Percentiles rank a stretch among this genome's conserved stretches.
Evolutionary conservation across 2,797 vertebrate genomes (phyloP).

Genomic region (Alca torda): DNA sequence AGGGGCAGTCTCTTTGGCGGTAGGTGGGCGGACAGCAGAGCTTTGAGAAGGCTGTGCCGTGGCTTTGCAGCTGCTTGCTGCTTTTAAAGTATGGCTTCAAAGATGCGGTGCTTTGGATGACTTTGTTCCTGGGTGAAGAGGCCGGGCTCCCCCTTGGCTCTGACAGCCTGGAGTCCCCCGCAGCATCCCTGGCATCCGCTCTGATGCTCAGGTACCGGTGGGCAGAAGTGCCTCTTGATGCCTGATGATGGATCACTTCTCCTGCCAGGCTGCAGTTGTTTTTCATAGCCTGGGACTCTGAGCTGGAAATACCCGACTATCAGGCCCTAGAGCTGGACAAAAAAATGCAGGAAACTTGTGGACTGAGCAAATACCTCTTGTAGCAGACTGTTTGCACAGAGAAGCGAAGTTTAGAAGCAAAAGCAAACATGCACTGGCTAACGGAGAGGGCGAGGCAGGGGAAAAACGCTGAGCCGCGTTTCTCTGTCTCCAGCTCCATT

Average conservation of each 20-base stretch:
- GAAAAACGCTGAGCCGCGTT: background rate
- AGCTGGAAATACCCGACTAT: background rate
- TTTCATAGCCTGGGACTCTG: background rate
- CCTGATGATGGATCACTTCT: fast-evolving
- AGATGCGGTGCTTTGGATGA: background rate
- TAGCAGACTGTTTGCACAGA: slow-evolving; percentile 42
- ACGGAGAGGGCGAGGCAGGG: background rate
- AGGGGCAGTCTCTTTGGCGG: background rate
- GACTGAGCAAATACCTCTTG: slow-evolving; percentile 41
- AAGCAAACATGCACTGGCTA: slow-evolving; percentile 10
- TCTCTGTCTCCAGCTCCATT: background rate
- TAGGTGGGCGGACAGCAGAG: background rate
- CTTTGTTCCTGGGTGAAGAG: background rate
- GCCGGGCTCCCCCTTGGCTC: background rate
- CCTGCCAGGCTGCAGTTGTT: background rate
- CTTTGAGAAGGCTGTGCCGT: background rate
- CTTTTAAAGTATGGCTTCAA: background rate
- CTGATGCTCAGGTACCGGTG: fast-evolving
- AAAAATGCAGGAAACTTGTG: slow-evolving; percentile 29
- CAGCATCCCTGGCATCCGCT: background rate
- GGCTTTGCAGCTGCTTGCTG: background rate
- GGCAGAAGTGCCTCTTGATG: background rate
- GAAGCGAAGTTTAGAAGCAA: slow-evolving; percentile 34
- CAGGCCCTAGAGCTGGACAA: background rate
- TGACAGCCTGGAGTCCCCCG: background rate